Conservation (phyloP, 2,888 invertebrate genomes). For the Portevinia maculata region DNA sequence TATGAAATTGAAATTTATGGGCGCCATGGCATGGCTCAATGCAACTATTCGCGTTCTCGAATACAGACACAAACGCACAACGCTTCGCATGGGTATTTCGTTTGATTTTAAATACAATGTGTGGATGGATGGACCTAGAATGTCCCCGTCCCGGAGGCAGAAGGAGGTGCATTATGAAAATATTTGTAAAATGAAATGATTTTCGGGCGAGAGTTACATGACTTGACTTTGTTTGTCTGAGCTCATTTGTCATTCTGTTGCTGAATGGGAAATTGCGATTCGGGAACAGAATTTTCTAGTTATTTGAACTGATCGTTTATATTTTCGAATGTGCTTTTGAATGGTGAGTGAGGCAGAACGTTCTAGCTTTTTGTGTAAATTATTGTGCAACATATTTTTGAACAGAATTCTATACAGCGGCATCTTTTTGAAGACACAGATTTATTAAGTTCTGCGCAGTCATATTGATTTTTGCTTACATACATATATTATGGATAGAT, state of each 20-base stretch:
- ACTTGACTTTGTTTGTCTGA: slow-evolving; percentile 35
- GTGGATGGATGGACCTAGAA: slow-evolving; percentile 49
- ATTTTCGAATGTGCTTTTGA: slow-evolving; percentile 45
- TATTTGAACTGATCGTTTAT: slow-evolving; percentile 51
- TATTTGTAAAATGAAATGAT: slow-evolving; percentile 62
- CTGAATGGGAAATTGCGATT: slow-evolving; percentile 48
- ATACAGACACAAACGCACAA: background rate
- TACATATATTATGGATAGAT: too few species aligned
- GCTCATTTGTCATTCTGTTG: slow-evolving; percentile 61
- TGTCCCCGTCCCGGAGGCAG: background rate
- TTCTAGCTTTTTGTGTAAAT: slow-evolving; percentile 25
- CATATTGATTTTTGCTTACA: background rate
- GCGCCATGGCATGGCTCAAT: slow-evolving; percentile 58
- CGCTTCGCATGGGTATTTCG: slow-evolving; percentile 21
- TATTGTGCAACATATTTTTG: slow-evolving; percentile 35
- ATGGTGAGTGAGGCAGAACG: slow-evolving; percentile 24
- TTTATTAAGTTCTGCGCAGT: background rate
- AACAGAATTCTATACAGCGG: background rate
- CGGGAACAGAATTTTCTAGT: slow-evolving; percentile 33
- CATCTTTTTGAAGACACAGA: background rate
- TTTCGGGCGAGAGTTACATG: slow-evolving; percentile 39
- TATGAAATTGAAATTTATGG: slow-evolving; percentile 67
- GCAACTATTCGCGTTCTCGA: slow-evolving; percentile 49
- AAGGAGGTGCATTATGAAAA: slow-evolving; percentile 45
- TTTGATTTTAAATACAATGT: slow-evolving; percentile 14